Evolutionary conservation across 2,797 vertebrate genomes (phyloP).

Genomic region (Halcyon smyrnensis): DNA sequence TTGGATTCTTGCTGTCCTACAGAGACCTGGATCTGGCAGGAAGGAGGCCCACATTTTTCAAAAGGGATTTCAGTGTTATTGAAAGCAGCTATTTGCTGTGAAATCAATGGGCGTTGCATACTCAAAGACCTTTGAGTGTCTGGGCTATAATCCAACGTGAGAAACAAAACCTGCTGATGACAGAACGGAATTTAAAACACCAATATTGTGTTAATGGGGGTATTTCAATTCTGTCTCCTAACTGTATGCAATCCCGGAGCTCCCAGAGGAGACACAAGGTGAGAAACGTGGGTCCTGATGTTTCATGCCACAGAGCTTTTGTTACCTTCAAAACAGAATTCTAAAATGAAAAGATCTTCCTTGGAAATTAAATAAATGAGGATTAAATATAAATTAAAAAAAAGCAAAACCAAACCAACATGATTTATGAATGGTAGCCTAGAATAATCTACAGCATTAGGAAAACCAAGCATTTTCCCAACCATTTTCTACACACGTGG

Average conservation of each 20-base stretch:
- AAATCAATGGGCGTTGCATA: background rate
- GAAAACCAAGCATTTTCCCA: background rate
- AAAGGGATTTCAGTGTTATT: background rate
- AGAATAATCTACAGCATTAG: background rate
- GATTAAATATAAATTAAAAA: background rate
- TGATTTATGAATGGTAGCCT: background rate
- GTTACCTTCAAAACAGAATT: background rate
- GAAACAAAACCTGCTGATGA: conserved; percentile 1
- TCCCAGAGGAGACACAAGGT: background rate
- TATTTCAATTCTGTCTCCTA: background rate
- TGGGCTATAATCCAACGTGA: background rate
- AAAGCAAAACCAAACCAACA: background rate
- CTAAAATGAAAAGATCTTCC: background rate
- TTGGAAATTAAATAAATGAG: background rate
- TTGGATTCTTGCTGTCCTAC: background rate
- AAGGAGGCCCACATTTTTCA: background rate
- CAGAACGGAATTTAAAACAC: background rate
- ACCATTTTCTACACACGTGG: too few species aligned
- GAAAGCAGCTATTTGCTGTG: conserved; percentile 1
- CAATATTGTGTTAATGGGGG: background rate
- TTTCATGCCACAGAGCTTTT: background rate
- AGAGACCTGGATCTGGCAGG: background rate
- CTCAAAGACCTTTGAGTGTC: background rate
- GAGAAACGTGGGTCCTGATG: background rate
- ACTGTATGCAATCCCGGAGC: background rate